phyloP scores from a whole-genome alignment of 2,888 invertebrate genomes.

The Tenthredo scrophulariae region DNA sequence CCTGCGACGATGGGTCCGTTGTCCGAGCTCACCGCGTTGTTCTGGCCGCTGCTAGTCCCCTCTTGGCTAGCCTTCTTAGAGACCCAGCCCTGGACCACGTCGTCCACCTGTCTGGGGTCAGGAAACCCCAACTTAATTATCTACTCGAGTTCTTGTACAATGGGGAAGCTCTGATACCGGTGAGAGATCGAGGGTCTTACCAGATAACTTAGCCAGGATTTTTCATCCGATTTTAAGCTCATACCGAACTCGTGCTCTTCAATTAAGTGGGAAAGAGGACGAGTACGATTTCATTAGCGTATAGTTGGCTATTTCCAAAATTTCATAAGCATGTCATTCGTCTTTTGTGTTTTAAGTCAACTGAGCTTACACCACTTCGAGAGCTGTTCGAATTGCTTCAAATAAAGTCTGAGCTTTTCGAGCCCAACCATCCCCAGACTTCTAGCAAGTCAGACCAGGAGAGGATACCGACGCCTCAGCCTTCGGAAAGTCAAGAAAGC shows the following conservation, averaged over 20 bases:
- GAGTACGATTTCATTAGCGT: too few species aligned
- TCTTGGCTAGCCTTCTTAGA: conserved; percentile 84
- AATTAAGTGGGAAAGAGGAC: too few species aligned
- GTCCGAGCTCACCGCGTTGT: conserved; percentile 91
- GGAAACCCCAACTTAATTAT: conserved; percentile 89
- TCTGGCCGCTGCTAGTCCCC: conserved; percentile 92
- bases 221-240: too few species aligned
- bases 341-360: conserved; percentile 80
- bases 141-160: conserved; percentile 92
- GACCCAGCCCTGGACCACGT: conserved; percentile 79
- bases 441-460: conserved; percentile 74
- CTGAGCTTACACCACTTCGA: conserved; percentile 90
- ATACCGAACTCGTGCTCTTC: not conserved
- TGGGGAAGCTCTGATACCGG: conserved; percentile 91
- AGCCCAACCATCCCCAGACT: conserved; percentile 74
- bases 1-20: conserved; percentile 91
- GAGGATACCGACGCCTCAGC: conserved; percentile 75
- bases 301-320: not conserved
- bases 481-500: conserved; percentile 76
- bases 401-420: conserved; percentile 87
- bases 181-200: conserved; percentile 72
- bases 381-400: conserved; percentile 90
- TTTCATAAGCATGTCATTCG: conserved; percentile 42
- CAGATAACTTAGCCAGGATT: not conserved
- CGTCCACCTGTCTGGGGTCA: conserved; percentile 92